Percentiles rank a stretch among this genome's conserved stretches.
These are phyloP conservation scores for Pelochelys cantorii DNA, from an alignment of 2,797 vertebrate species.

Conservation along the genomic window DNA sequence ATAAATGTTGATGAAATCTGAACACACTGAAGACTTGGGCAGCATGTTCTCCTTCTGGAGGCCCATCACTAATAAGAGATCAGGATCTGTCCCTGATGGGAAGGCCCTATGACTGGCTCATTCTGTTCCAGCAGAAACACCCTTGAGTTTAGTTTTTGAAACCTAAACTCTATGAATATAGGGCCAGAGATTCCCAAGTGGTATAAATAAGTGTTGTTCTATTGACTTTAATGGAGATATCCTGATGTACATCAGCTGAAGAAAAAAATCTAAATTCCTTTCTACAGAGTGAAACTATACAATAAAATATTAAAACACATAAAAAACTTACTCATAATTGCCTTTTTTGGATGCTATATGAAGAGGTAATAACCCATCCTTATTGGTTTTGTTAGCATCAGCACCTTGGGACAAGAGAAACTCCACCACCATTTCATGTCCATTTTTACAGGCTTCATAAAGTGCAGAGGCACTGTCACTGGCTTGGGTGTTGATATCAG, in stretches of 20 bases:
- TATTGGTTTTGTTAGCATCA: slow-evolving; percentile 92
- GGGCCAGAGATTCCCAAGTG: background rate
- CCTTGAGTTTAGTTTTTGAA: background rate
- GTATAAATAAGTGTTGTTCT: background rate
- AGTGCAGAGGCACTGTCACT: slow-evolving; percentile 89
- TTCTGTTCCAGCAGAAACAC: background rate
- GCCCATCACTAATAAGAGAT: background rate
- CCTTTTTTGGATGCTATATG: slow-evolving; percentile 91
- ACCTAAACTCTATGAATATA: background rate
- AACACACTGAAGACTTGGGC: background rate
- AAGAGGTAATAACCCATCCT: slow-evolving; percentile 90
- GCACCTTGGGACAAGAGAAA: slow-evolving; percentile 89
- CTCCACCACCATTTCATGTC: slow-evolving; percentile 83
- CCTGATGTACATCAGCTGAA: background rate
- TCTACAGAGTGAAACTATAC: background rate
- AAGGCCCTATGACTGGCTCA: background rate
- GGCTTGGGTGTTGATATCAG: slow-evolving; percentile 93
- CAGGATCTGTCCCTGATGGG: background rate
- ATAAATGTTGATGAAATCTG: background rate
- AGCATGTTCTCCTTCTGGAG: background rate
- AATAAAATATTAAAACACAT: background rate
- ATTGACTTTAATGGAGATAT: background rate
- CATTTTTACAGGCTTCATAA: slow-evolving; percentile 92
- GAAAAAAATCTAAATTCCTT: background rate
- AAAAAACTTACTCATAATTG: slow-evolving; percentile 85